These are phyloP conservation scores for Liolophura sinensis DNA, from an alignment of 1,140 invertebrate genomes.

Conservation along the genomic window DNA sequence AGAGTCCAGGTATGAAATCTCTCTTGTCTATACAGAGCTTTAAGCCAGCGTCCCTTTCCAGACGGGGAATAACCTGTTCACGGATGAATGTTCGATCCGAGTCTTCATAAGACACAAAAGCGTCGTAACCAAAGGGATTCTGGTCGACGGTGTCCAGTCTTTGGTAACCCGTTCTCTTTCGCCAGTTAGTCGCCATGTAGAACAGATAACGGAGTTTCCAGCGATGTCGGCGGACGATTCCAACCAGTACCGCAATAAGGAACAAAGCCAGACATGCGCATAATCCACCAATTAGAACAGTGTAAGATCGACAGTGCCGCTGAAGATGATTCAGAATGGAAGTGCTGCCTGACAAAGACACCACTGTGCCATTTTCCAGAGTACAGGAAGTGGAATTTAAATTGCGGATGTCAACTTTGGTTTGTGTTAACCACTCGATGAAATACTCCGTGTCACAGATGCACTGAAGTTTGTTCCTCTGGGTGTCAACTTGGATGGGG, in stretches of 20 bases:
- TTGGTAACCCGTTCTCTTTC: background rate
- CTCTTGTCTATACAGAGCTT: slow-evolving; percentile 35
- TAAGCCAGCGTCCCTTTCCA: slow-evolving; percentile 18
- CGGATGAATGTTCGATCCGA: slow-evolving; percentile 24
- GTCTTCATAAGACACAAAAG: slow-evolving; percentile 30
- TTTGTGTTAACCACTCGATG: slow-evolving; percentile 1
- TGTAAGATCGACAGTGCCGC: background rate
- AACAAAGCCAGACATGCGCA: too few relatives aligned
- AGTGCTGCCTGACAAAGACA: background rate
- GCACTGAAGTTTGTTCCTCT: slow-evolving; percentile 1
- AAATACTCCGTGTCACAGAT: slow-evolving; percentile 5
- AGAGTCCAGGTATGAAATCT: slow-evolving; percentile 38
- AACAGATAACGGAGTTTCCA: slow-evolving; percentile 25
- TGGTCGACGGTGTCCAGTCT: slow-evolving; percentile 1
- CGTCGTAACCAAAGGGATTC: slow-evolving; percentile 22
- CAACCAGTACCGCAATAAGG: too few relatives aligned
- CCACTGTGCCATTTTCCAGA: background rate
- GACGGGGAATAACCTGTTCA: slow-evolving; percentile 11
- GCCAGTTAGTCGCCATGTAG: slow-evolving; percentile 14
- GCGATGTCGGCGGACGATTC: slow-evolving; percentile 8
- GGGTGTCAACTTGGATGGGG: background rate
- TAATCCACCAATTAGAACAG: slow-evolving; percentile 1
- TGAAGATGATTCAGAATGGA: background rate
- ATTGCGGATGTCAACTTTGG: background rate
- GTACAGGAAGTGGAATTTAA: background rate